Base-by-base conservation (phyloP, 2,888 invertebrate species). In the Ormyrus nitidulus region DNA sequence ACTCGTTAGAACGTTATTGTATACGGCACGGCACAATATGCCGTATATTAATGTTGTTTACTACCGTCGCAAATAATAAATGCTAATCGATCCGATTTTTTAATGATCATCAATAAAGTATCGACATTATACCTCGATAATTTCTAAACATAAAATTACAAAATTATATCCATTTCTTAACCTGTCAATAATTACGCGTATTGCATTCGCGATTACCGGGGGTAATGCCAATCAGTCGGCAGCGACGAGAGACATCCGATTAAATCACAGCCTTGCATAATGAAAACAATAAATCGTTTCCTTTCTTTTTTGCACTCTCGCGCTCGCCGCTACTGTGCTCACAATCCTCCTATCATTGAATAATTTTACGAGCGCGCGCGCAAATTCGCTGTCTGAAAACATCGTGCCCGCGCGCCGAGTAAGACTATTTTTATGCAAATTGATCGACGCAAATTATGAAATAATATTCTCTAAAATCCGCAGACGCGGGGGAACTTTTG, bases 231-330 rank as follows among this genome's bases (percentile, higher is more conserved):
- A 62, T 72, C 53, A 73, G 54, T 8, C 76, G 48, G 34, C 58
- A 19, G 19, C 19, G 34, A 34, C 4, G 34, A 34, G 13, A 69
- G 54, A 46, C 58, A 54, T 46, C 13, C 19, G 48, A 53, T 72
- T 59, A 56, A 77, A 51, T 58, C n/a, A 59, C 8, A 46, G 62
- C 5, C 58, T 72, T 66, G 62, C 56, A 59, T 66, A 72, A 69
- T 59, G 13, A 64, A 70, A 70, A 77, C 69, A 76, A 76, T 62
- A 62, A 62, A 69, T 62, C 34, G 9, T 48, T 62, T 62, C 61
- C 48, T 61, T 53, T 69, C 66, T 19, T 62, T 53, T 69, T 46
- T 58, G 56, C 34, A 0, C 5, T 9, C 9, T 9, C 9, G 13
- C 59, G 44, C 44, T 19, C 19, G 6, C 6, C n/a, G 34, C 34